Percentiles rank a stretch among this genome's conserved stretches.
These are phyloP conservation scores for Synergus itoensis DNA, from an alignment of 2,888 invertebrate species.

Conservation along the genomic window DNA sequence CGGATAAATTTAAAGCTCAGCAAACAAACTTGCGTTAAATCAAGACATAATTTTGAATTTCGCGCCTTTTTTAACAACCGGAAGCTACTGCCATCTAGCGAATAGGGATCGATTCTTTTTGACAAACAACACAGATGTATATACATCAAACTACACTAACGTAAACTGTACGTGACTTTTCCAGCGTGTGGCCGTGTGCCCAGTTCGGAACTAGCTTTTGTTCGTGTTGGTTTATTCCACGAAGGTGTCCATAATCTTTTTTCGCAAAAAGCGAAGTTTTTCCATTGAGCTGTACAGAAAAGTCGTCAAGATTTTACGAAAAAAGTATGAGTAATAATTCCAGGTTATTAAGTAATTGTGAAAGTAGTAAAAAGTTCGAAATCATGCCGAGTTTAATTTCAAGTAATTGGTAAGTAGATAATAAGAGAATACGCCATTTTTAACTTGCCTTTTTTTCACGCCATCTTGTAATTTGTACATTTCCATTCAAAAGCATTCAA, in stretches of 20 bases:
- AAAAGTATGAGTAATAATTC: constrained; percentile 77
- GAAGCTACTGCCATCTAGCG: constrained; percentile 15
- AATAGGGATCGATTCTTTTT: neutral
- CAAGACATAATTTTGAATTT: neutral
- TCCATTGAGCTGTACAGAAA: constrained; percentile 43
- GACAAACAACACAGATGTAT: neutral
- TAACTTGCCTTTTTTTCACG: constrained; percentile 56
- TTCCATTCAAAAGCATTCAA: constrained; percentile 1
- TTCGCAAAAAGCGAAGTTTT: constrained; percentile 33
- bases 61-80: neutral
- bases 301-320: constrained; percentile 75
- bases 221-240: constrained; percentile 25
- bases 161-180: neutral
- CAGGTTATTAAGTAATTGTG: constrained; percentile 74
- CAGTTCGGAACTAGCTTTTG: constrained; percentile 2
- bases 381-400: constrained; percentile 84
- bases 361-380: constrained; percentile 75
- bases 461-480: constrained; percentile 61
- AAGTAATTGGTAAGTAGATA: constrained; percentile 82
- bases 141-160: neutral
- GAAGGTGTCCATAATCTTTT: neutral
- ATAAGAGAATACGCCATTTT: constrained; percentile 62
- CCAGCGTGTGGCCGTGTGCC: neutral
- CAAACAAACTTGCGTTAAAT: neutral
- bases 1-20: neutral